Evolutionary conservation across 2,113 vertebrate species (phyloP).

Genomic region (Shinisaurus crocodilurus): DNA sequence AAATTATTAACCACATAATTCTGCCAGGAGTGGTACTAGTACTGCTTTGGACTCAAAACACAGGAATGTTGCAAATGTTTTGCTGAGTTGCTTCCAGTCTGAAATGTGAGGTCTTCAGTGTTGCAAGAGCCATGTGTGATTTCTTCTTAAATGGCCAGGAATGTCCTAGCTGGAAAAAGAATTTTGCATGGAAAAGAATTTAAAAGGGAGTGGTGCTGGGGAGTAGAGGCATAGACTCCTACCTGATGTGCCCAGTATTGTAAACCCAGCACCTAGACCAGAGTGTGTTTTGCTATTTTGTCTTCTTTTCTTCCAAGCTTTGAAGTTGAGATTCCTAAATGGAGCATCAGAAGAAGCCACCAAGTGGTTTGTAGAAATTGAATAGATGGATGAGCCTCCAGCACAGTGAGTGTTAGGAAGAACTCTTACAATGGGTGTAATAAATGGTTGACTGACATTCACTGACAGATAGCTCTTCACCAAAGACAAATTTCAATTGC

Average conservation of each 20-base stretch:
- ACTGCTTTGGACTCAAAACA: slow-evolving; percentile 21
- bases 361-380: not conserved
- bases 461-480: not conserved
- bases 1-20: slow-evolving; percentile 30
- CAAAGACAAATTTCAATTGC: not conserved
- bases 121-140: not conserved
- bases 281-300: not conserved
- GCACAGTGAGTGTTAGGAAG: not conserved
- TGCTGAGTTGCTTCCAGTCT: slow-evolving; percentile 34
- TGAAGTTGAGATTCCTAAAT: not conserved
- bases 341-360: not conserved
- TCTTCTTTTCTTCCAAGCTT: not conserved
- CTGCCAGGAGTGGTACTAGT: slow-evolving; percentile 11
- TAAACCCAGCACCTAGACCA: not conserved
- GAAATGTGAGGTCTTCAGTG: not conserved
- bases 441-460: not conserved
- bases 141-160: slow-evolving; percentile 19
- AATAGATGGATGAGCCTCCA: not conserved
- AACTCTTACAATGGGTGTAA: not conserved
- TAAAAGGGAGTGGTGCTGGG: not conserved
- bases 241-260: not conserved
- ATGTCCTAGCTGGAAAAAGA: not conserved
- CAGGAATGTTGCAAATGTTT: slow-evolving; percentile 5
- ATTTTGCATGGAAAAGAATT: not conserved
- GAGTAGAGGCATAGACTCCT: not conserved